Conservation (phyloP, 2,113 vertebrate species). For the Chlorocebus sabaeus region DNA sequence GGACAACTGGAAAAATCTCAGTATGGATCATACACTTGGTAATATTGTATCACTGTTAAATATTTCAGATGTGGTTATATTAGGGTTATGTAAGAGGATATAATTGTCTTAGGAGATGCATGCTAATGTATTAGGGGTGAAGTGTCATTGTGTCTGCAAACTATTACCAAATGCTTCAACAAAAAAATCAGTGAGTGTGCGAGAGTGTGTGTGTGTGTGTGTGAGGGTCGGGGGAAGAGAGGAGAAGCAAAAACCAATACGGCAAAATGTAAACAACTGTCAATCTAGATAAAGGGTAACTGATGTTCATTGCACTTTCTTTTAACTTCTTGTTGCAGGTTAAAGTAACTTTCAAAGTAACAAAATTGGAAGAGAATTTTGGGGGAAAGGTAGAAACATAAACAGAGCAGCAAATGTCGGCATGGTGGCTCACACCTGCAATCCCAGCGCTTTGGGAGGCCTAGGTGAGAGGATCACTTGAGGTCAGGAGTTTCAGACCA, state of each 20-base stretch:
- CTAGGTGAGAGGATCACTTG: neutral
- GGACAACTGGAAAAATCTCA: neutral
- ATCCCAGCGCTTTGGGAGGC: neutral
- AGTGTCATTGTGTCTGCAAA: neutral
- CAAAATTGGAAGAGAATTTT: neutral
- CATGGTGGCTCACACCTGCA: neutral
- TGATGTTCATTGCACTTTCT: neutral
- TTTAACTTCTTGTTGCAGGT: neutral
- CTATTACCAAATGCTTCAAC: neutral
- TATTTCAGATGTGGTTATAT: slow-evolving; percentile 5
- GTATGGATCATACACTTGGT: neutral
- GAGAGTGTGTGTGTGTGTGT: neutral
- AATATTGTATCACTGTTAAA: neutral
- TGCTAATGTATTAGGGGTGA: neutral
- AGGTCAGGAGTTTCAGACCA: neutral
- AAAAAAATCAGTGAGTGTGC: neutral
- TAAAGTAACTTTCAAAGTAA: slow-evolving; percentile 18
- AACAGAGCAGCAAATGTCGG: neutral
- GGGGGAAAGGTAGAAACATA: neutral
- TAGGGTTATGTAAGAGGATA: slow-evolving; percentile 6
- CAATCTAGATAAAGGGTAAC: neutral
- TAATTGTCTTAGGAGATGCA: neutral
- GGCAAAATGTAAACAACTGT: neutral
- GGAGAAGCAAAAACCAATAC: neutral
- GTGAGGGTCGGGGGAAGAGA: neutral